Base-by-base conservation (phyloP, 2,113 vertebrate genomes). In the Microtus pennsylvanicus region DNA sequence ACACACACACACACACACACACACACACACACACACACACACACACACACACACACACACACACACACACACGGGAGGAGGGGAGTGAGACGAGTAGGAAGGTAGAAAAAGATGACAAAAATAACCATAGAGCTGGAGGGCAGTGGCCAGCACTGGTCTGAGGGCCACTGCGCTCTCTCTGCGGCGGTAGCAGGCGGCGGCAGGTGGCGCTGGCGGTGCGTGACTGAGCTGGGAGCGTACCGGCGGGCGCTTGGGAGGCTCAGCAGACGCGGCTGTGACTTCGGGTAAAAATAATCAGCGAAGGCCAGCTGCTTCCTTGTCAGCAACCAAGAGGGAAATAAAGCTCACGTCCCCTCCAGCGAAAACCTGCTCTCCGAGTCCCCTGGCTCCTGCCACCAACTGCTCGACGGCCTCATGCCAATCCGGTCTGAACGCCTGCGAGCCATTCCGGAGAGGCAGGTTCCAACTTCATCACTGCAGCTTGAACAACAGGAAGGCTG, bases 261-360 rank as follows among this genome's bases (percentile, higher is more conserved):
- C 95, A 45, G 94, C 85, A 75, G 97, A 80, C 95, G 96, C 90
- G 74, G 45, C 0, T 80, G 96, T 98, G 98, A 98, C 99, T 98
- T 89, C 97, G 98, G 97, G 98, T 98, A 98, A 98, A 98, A 98
- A 98, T 98, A 99, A 98, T 99, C 98, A 99, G 98, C 97, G 96
- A 97, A 98, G 98, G 98, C 98, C 98, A 99, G 99, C 98, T 99
- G 99, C 98, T 99, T 98, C 90, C 98, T 98, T 98, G 98, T 98
- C 98, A 98, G 94, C 97, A 96, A 98, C 98, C 99, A 98, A 98
- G 98, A 98, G 99, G 98, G 99, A 99, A 99, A 99, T 99, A 99
- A 99, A 98, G 98, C 98, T 97, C 98, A 98, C 94, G 98, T 99
- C 98, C 98, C 99, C 99, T 99, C 98, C 98, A 99, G 99, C 99